Base-by-base conservation (phyloP, 2,113 vertebrate genomes). In the Microcebus lehilahytsara region DNA sequence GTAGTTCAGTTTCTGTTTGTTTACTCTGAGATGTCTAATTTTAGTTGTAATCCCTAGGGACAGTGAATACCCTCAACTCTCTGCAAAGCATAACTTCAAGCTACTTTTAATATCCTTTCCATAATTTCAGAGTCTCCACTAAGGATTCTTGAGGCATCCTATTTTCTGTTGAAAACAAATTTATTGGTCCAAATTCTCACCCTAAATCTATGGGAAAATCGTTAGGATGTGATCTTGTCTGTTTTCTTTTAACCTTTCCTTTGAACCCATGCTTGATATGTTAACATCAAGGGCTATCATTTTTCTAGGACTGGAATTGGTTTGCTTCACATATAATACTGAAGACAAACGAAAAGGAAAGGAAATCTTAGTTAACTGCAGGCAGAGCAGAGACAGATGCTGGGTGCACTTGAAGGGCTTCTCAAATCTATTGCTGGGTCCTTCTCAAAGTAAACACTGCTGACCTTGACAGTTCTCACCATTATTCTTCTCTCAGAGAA, bases 211-310 rank as follows among this genome's bases (percentile, higher is more conserved):
- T 62, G 58, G 40, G 64, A 58, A 96, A 96, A 42, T 49, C 91
- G n/a, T 86, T 91, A 78, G 6, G 7, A 80, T 78, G 1, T 74
- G 69, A 86, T 77, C 37, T 81, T 86, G 25, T 75, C 37, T 94
- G 2, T 85, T 88, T 96, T 93, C 30, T 90, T 79, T 93, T 96
- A 94, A 77, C 40, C 12, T 88, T 96, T 95, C 17, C 7, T 87
- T 84, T 93, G 10, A 91, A 93, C n/a, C 27, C 40, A 97, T 58
- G 13, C 20, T 95, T 96, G 9, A 46, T 83, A 83, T 86, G 37
- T 81, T 78, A 85, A 93, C 40, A 95, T 91, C 32, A 85, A 78
- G 37, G 32, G 1, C 23, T 93, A 62, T 89, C 14, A n/a, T 20
- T 93, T 93, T 91, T 83, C 37, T 78, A 19, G 37, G 4, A 85